A percentile compares a stretch with the other conserved stretches of the same genome.
Evolutionary conservation across 2,888 invertebrate species (phyloP).

Genomic region (Microctonus hyperodae): DNA sequence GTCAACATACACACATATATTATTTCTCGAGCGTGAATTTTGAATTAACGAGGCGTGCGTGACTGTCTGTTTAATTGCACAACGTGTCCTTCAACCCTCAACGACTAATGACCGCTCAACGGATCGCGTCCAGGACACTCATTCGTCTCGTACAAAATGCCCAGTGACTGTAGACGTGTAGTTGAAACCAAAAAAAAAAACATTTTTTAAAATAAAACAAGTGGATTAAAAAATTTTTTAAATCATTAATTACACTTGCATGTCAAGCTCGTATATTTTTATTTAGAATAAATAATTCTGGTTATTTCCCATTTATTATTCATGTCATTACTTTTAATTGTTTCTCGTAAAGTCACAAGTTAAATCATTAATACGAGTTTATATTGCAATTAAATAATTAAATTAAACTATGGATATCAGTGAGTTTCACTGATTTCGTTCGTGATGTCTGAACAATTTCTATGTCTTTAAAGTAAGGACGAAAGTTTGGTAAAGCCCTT

Average conservation of each 20-base stretch:
- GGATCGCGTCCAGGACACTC: constrained; percentile 19
- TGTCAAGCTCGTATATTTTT: not conserved
- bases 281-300: not conserved
- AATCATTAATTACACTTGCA: not conserved
- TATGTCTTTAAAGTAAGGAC: not conserved
- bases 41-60: constrained; percentile 27
- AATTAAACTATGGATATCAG: constrained; percentile 45
- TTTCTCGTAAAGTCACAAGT: too few species aligned
- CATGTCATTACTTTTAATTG: not conserved
- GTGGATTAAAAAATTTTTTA: not conserved
- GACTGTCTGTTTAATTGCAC: constrained; percentile 29
- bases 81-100: constrained; percentile 27
- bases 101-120: constrained; percentile 23
- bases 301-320: not conserved
- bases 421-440: too few species aligned
- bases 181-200: constrained; percentile 19
- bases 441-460: too few species aligned
- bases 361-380: too few species aligned
- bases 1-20: constrained; percentile 15
- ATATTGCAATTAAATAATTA: constrained; percentile 31
- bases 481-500: constrained; percentile 16
- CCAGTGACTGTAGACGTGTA: not conserved
- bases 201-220: constrained; percentile 32
- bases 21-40: constrained; percentile 18
- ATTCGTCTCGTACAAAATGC: not conserved